Base-by-base conservation (phyloP, 2,113 vertebrate genomes). In the Nycticorax nycticorax region DNA sequence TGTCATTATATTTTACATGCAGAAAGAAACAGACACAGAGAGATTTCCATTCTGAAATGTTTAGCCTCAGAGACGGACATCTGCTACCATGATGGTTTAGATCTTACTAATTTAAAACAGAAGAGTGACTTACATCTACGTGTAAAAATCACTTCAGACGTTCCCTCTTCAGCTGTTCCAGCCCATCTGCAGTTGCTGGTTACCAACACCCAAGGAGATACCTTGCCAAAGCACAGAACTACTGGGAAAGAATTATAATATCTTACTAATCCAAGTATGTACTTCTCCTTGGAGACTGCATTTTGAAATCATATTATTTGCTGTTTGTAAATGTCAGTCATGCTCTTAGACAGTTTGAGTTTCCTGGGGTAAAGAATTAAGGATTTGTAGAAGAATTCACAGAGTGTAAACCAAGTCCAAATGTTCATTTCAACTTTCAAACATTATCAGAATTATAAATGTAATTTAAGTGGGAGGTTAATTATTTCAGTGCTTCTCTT, bases 271-370 rank as follows among this genome's bases (percentile, higher is more conserved):
- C 50, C 47, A 66, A 57, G n/a, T 57, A 73, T 41, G 56, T 21
- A 30, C 35, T 93, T 94, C 55, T 87, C 43, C 45, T 83, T 86
- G 26, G 60, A 96, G 30, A 86, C 21, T 57, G 15, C 52, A 63
- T 93, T 90, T 93, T 96, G 67, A 96, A 95, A 91, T 83, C 6
- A 6, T 60, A 45, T 84, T 80, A 78, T 66, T 93, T 94, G 30
- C 62, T 85, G 32, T 88, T 94, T 95, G 48, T 22, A 93, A 81
- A 73, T 88, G 32, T 94, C 81, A 95, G 52, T 95, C 69, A 85
- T 30, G 27, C 8, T 90, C 30, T 72, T 56, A 79, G 35, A 82
- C 20, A 82, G 43, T 76, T 62, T 78, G 30, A 53, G 39, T n/a
- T 92, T 69, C 43, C 47, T 73, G 26, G 16, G 37, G 37, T 64